Base-by-base conservation (phyloP, 2,797 vertebrate species). In the Micromesistius poutassou region DNA sequence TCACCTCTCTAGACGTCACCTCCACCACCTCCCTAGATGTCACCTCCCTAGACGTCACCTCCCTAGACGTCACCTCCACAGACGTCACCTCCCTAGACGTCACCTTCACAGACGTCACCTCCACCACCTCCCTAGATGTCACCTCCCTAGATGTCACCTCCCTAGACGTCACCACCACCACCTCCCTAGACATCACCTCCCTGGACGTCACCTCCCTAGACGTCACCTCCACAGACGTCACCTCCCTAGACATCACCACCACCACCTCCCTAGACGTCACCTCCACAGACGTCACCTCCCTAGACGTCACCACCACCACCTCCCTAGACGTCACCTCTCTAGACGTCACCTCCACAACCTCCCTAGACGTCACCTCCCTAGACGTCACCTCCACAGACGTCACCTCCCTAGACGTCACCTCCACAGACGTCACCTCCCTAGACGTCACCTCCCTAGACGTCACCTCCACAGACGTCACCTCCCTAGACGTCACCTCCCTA, bases 151-250 rank as follows among this genome's bases (percentile, higher is more conserved):
- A 22, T 4, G 50, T 55, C 50, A 55, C 50, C 55, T 76, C 73
- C 80, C 31, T 42, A 25, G 19, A 78, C 14, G 14, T 46, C 42
- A 46, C 81, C 36, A 33, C 74, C 14, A 3, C 14, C 42, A 46
- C 81, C 36, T 36, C 74, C 0, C 1, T 5, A 22, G 76, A 76
- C 0, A 31, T 71, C 66, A 70, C 22, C 2, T 55, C 79, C 30
- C 50, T 77, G n/a, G 30, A 77, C 19, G 62, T 74, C 33, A 88
- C 86, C 5, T 40, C 50, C 88, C 10, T 88, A 90, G 80, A 87
- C 40, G 19, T n/a, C 50, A 55, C 50, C 50, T 55, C 50, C 22
- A 0, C 5, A 55, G 50, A 55, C 50, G 22, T 55, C 50, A 55
- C 50, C 50, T 55, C 50, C 22, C 0, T 6, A 55, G 50, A 55